phyloP scores from a whole-genome alignment of 2,113 vertebrate species.

The Dermatemys mawii region DNA sequence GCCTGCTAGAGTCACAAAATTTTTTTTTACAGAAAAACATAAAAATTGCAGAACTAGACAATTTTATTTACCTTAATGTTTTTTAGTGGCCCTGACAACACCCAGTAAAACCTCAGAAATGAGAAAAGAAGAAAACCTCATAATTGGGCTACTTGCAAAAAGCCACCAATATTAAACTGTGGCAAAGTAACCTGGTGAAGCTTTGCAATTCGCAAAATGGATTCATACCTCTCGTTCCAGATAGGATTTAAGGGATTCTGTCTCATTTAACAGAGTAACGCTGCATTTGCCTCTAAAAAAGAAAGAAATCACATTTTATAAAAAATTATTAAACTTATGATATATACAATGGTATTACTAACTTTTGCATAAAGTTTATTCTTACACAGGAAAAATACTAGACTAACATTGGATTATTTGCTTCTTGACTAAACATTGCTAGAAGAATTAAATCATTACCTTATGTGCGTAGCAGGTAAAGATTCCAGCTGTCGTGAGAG shows the following conservation, averaged over 20 bases:
- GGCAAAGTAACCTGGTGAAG: conserved; percentile 13
- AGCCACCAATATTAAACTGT: background rate
- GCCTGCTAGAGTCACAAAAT: background rate
- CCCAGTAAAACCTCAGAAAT: fast-evolving
- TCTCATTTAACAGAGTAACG: conserved; percentile 96
- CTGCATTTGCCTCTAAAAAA: conserved; percentile 94
- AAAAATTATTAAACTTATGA: background rate
- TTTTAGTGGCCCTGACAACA: background rate
- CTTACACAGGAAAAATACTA: background rate
- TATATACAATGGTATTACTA: background rate
- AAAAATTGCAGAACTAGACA: background rate
- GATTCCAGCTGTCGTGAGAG: conserved; percentile 95
- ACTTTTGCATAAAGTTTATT: background rate
- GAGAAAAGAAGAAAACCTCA: background rate
- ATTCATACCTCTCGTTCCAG: conserved; percentile 93
- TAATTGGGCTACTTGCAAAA: background rate
- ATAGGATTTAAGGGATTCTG: conserved; percentile 95
- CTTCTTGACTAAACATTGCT: background rate
- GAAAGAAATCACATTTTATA: conserved; percentile 22
- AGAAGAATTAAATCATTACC: conserved; percentile 73
- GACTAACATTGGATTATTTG: background rate
- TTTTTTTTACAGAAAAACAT: background rate
- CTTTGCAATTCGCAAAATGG: conserved; percentile 34
- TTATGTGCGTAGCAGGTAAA: conserved; percentile 95
- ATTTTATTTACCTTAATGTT: fast-evolving